These are phyloP conservation scores for Gorsachius magnificus DNA, from an alignment of 2,797 vertebrate species.

Conservation along the genomic window DNA sequence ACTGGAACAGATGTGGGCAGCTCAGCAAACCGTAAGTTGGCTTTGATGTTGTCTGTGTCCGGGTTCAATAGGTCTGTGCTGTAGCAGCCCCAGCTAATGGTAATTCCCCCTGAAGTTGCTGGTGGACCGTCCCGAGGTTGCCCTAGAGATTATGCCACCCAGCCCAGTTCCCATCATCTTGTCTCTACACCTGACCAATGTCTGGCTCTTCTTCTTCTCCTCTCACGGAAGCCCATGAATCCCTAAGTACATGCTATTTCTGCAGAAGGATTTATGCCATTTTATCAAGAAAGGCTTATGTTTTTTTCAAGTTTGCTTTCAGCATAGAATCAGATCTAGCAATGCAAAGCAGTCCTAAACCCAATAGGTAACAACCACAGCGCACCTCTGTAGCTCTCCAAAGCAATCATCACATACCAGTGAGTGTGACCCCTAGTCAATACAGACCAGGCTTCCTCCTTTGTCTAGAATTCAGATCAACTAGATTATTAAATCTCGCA, in stretches of 20 bases:
- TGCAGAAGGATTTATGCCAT: neutral
- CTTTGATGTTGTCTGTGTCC: slow-evolving; percentile 34
- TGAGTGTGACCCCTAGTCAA: neutral
- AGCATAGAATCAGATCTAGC: neutral
- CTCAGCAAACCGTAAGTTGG: slow-evolving; percentile 74
- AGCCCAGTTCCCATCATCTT: neutral
- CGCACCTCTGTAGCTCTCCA: neutral
- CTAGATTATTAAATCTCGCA: neutral
- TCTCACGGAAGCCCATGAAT: neutral
- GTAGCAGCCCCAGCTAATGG: neutral
- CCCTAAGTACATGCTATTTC: neutral
- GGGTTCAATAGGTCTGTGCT: neutral
- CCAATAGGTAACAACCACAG: neutral
- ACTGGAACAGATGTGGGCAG: slow-evolving; percentile 78
- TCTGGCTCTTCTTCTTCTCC: neutral
- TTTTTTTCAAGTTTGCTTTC: neutral
- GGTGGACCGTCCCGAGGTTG: neutral
- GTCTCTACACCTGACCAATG: neutral
- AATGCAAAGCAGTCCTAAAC: neutral
- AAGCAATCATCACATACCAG: neutral
- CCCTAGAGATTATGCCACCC: neutral
- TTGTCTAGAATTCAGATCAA: neutral
- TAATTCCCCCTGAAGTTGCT: neutral
- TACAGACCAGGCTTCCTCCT: neutral
- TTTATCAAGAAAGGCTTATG: neutral